Percentiles rank a stretch among this genome's conserved stretches.
phyloP scores from a whole-genome alignment of 2,797 vertebrate genomes.

The Myotis findleyi region DNA sequence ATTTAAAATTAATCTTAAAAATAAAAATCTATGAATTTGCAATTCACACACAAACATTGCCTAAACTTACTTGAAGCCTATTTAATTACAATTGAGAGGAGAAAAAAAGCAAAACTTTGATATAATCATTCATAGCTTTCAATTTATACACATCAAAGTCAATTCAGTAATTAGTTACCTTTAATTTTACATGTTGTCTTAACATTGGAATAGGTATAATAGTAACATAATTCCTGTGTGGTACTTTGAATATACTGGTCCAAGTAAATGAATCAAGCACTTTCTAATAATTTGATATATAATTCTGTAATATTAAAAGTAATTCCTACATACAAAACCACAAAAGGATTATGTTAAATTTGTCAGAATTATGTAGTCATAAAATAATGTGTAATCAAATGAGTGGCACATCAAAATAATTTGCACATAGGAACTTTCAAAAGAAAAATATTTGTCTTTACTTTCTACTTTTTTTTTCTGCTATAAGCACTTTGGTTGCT shows the following conservation, averaged over 20 bases:
- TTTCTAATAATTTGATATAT: conserved; percentile 15
- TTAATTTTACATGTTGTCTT: conserved; percentile 54
- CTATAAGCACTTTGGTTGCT: conserved; percentile 2
- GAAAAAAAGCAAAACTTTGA: conserved; percentile 41
- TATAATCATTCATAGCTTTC: conserved; percentile 59
- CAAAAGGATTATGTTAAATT: conserved; percentile 73
- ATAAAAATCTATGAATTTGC: background rate
- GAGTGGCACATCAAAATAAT: conserved; percentile 60
- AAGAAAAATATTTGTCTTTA: conserved; percentile 52
- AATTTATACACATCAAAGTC: conserved; percentile 78
- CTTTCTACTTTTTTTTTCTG: conserved; percentile 48
- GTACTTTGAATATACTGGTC: conserved; percentile 33
- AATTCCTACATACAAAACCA: conserved; percentile 42
- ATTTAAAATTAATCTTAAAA: conserved; percentile 44
- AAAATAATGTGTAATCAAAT: conserved; percentile 62
- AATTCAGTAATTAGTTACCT: conserved; percentile 63
- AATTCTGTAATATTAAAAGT: conserved; percentile 56
- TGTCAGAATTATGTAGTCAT: conserved; percentile 37
- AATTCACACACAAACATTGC: conserved; percentile 57
- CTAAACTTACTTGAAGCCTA: conserved; percentile 45
- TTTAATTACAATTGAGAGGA: background rate
- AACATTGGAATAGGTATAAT: conserved; percentile 35
- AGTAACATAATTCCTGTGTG: conserved; percentile 67
- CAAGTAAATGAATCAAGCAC: conserved; percentile 22
- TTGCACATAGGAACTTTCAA: conserved; percentile 34